Conservation (phyloP, 2,113 vertebrate genomes). For the Ceyx melanurus region DNA sequence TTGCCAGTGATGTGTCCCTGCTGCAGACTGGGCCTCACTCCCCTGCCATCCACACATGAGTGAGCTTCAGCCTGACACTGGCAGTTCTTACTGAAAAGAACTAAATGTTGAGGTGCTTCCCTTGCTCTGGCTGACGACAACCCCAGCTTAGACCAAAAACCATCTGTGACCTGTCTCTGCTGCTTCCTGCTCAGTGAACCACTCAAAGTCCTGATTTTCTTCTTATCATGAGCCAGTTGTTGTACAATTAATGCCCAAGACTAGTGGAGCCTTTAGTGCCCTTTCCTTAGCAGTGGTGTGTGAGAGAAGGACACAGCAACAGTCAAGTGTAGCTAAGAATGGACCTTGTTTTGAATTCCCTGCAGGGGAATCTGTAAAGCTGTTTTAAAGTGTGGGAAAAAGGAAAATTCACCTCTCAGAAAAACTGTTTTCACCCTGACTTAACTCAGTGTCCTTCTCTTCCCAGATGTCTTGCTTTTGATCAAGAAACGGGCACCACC, state of each 20-base stretch:
- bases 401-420: not conserved
- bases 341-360: not conserved
- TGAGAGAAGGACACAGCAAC: not conserved
- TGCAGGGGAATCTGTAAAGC: not conserved
- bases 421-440: rapidly evolving
- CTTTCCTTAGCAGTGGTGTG: not conserved
- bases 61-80: not conserved
- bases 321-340: not conserved
- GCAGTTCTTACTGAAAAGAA: not conserved
- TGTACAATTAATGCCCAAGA: not conserved
- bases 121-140: not conserved
- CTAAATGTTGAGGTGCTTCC: not conserved
- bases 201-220: not conserved
- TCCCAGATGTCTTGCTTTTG: slow-evolving; percentile 87
- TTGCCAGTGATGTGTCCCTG: not conserved
- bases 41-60: not conserved
- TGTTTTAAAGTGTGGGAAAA: not conserved
- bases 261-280: not conserved
- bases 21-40: rapidly evolving
- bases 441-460: not conserved
- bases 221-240: not conserved
- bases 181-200: not conserved
- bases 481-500: slow-evolving; percentile 87
- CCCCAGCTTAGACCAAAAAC: not conserved
- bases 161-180: not conserved